These are phyloP conservation scores for Pammene fasciana DNA, from an alignment of 2,888 invertebrate genomes.

Conservation along the genomic window DNA sequence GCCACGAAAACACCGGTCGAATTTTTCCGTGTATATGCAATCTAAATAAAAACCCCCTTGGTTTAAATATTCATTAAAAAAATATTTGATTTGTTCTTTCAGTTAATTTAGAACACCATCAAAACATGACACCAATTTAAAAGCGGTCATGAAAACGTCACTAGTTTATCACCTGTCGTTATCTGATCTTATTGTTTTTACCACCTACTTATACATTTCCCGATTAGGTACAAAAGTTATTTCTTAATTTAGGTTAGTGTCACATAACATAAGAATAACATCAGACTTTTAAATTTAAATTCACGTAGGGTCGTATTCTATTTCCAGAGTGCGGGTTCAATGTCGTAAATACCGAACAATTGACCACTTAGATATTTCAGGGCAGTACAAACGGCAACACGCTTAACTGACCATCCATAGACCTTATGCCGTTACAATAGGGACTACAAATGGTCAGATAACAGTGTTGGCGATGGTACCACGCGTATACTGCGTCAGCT, in stretches of 20 bases:
- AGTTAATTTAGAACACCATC: conserved; percentile 36
- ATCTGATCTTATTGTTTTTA: conserved; percentile 18
- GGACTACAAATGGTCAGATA: too few relatives aligned
- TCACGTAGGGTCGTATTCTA: conserved; percentile 50
- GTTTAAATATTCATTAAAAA: too few relatives aligned
- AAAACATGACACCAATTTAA: conserved; percentile 6
- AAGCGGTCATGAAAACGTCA: conserved; percentile 12
- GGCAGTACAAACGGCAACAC: too few relatives aligned
- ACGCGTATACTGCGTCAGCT: conserved; percentile 21
- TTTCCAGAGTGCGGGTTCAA: conserved; percentile 55
- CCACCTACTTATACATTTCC: not conserved
- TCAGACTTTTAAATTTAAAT: conserved; percentile 9
- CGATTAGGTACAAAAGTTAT: conserved; percentile 8
- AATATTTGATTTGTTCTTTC: too few relatives aligned
- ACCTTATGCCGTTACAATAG: too few relatives aligned
- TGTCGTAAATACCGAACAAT: conserved; percentile 48
- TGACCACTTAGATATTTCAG: conserved; percentile 42
- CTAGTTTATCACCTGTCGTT: conserved; percentile 15
- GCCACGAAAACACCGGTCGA: too few relatives aligned
- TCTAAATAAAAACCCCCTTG: too few relatives aligned
- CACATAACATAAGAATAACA: not conserved
- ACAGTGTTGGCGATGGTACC: too few relatives aligned
- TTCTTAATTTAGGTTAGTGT: not conserved
- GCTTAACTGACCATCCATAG: too few relatives aligned
- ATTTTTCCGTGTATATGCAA: too few relatives aligned